phyloP scores from a whole-genome alignment of 2,888 invertebrate genomes.

The Tipula unca region DNA sequence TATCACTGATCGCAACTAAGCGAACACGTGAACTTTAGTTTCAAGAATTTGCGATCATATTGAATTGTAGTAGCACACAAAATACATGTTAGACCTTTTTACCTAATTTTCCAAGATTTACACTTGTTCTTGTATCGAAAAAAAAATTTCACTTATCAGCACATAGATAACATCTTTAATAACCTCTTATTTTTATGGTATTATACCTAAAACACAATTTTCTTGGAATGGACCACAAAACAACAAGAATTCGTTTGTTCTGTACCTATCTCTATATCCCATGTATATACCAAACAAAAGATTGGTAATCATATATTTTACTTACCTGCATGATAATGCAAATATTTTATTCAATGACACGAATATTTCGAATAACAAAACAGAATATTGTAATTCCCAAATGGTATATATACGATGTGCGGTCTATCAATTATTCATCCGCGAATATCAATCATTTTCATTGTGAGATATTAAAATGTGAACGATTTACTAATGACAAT shows the following conservation, averaged over 20 bases:
- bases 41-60: no score
- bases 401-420: not conserved
- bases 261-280: no score
- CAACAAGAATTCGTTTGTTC: not conserved
- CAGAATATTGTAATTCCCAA: not conserved
- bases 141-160: not conserved
- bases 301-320: not conserved
- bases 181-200: not conserved
- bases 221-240: not conserved
- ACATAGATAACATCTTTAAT: not conserved
- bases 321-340: not conserved
- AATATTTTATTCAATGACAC: not conserved
- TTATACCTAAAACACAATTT: not conserved
- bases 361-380: not conserved
- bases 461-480: no score
- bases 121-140: not conserved
- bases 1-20: no score
- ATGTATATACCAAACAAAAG: not conserved
- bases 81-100: no score
- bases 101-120: not conserved
- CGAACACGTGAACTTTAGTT: no score
- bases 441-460: conserved; percentile 8
- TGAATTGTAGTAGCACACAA: no score
- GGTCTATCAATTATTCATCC: not conserved
- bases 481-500: no score